Evolutionary conservation across 2,113 vertebrate genomes (phyloP), one percentile per base, ranked within the genome.

Genomic region (mouse (Mus musculus)): DNA sequence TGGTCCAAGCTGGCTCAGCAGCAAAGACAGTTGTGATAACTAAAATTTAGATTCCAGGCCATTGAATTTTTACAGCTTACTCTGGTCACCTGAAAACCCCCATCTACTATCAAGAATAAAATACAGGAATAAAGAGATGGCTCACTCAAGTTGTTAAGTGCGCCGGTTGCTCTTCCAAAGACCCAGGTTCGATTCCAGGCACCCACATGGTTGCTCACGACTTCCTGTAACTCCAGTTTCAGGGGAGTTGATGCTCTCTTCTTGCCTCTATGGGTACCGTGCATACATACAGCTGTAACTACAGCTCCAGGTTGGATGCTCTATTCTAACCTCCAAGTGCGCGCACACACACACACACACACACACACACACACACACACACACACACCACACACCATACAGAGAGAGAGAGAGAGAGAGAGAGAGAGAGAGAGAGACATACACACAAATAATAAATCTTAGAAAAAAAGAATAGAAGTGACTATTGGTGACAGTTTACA

Each of bases 71-170:
- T 1, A 14, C 0, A 14, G 59, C n/a, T 67, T 49, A 61, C 71
- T 77, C 73, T 46, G 71, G 36, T 85, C 92, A 72, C 59, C 78
- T 5, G 28, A 96, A 93, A 95, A 72, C 33, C 52, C 52, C 39
- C 30, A 73, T 39, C 65, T 80, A 72, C 7, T 14, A 72, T 75
- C 46, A 88, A 91, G 28, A 73, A 90, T 89, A 94, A 95, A 94
- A 77, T 80, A 93, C 5, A 16, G 80, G 39, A 9, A 11, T 16
- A 30, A 28, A 86, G 17, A 67, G 82, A 33, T 67, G 82, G 28
- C 17, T 49, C 63, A 85, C 17, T 49, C 63, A 85, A 85, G 39
- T 5, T 4, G 13, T 30, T 65, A 85, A 63, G 28, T 17, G 16
- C 7, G 16, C 56, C 4, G 3, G 24, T 2, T 84, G 59, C 61